A percentile compares a stretch with the other conserved stretches of the same genome.
These are phyloP conservation scores for Poecilia velifera DNA, from an alignment of 2,797 vertebrate species.

Conservation along the genomic window DNA sequence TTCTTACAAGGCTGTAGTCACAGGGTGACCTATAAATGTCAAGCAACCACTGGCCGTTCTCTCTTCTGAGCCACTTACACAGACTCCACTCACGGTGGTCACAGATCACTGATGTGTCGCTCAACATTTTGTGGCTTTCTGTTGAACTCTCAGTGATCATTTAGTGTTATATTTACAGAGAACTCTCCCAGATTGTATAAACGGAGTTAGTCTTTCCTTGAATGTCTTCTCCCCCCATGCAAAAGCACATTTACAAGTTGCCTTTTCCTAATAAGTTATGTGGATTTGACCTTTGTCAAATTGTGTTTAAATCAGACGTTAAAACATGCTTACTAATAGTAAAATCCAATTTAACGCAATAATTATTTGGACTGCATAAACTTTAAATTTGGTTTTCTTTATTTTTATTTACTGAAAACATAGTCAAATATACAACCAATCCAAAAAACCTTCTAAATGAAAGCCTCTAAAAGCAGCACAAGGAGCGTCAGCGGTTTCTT, in stretches of 20 bases:
- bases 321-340: not conserved
- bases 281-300: not conserved
- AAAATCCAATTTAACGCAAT: not conserved
- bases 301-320: not conserved
- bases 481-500: not conserved
- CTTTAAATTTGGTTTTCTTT: not conserved
- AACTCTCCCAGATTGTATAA: constrained; percentile 30
- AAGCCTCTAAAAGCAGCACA: not conserved
- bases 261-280: constrained; percentile 11
- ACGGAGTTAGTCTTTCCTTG: constrained; percentile 12
- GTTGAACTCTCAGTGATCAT: constrained; percentile 8
- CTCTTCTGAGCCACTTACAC: constrained; percentile 36
- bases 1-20: constrained; percentile 45
- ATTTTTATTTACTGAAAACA: not conserved
- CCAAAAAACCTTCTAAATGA: not conserved
- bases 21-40: constrained; percentile 66
- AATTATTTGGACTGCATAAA: not conserved
- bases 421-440: not conserved
- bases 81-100: constrained; percentile 23
- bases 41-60: constrained; percentile 41
- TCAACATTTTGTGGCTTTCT: not conserved
- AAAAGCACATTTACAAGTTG: constrained; percentile 11
- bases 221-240: not conserved
- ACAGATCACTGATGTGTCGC: constrained; percentile 18
- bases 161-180: constrained; percentile 6